Evolutionary conservation across 2,113 vertebrate genomes (phyloP).

Genomic region (Eudyptes chrysolophus): DNA sequence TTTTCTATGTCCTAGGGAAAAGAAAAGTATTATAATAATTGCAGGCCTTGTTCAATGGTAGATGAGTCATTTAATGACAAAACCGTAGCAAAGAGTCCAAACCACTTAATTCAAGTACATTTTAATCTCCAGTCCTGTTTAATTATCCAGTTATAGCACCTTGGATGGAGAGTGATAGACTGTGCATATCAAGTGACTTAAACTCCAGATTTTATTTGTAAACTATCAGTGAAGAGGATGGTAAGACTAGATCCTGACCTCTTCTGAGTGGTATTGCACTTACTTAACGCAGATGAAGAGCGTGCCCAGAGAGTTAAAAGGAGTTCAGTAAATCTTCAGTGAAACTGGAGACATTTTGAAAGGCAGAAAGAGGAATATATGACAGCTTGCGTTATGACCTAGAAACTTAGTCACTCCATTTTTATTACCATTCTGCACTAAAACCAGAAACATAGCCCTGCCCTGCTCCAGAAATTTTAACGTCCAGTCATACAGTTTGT

Average conservation of each 20-base stretch:
- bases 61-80: slow-evolving; percentile 1
- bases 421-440: neutral
- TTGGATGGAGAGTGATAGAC: neutral
- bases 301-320: neutral
- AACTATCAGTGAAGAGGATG: neutral
- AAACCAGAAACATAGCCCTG: neutral
- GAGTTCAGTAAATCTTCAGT: neutral
- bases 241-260: neutral
- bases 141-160: neutral
- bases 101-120: neutral
- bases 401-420: slow-evolving; percentile 19
- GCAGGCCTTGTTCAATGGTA: neutral
- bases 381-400: slow-evolving; percentile 35
- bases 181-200: neutral
- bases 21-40: neutral
- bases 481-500: neutral
- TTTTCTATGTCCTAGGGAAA: neutral
- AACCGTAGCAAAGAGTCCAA: neutral
- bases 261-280: neutral
- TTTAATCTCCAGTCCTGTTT: neutral
- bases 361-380: neutral
- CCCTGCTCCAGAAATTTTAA: neutral
- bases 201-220: neutral
- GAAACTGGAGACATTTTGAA: neutral
- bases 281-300: neutral